Base-by-base conservation (phyloP, 1,140 invertebrate genomes). In the Heterodera carotae region DNA sequence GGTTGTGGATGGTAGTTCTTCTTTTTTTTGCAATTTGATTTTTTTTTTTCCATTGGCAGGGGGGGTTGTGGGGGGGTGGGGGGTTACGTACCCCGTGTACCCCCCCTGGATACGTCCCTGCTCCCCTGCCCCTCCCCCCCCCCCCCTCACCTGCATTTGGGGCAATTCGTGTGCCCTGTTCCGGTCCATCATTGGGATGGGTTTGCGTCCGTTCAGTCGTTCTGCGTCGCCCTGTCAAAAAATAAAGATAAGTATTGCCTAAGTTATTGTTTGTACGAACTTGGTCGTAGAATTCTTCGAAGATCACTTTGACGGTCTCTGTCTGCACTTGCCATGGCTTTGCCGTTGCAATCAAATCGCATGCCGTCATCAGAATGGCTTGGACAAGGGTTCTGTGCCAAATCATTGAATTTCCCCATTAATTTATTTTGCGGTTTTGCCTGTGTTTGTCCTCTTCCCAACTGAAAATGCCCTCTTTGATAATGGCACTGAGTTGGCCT, bases 291-390 rank as follows among this genome's bases (percentile, higher is more conserved):
- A 94, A 94, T 85, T 94, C 93, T 85, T 94, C 92, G 88, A 94
- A 93, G 78, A 94, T 93, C 6, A 93, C 92, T 86, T 92, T 91
- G 1, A 93, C 93, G 0, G 92, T 94, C 86, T 93, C 91, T 2
- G 91, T 90, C 88, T 94, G 93, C n/a, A 93, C 89, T n/a, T 92
- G 90, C 93, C 93, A 94, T n/a, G 92, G 92, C 88, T 94, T 94
- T 2, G 92, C 90, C 77, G 92, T 92, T 2, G 93, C 93, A 73
- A 92, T 93, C n/a, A 94, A 88, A 88, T 94, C 93, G 82, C 92
- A 92, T 0, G 91, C 92, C 2, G 93, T 94, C 93, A 94, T 94
- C 1, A 91, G 89, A 74, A 94, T 91, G 0, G 92, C 92, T 88
- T 92, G 91, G 0, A 92, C 86, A n/a, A 92, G 84, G 15, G 90